These are phyloP conservation scores for Drosophila vallismaia DNA, from an alignment of 2,888 invertebrate species.

Conservation along the genomic window DNA sequence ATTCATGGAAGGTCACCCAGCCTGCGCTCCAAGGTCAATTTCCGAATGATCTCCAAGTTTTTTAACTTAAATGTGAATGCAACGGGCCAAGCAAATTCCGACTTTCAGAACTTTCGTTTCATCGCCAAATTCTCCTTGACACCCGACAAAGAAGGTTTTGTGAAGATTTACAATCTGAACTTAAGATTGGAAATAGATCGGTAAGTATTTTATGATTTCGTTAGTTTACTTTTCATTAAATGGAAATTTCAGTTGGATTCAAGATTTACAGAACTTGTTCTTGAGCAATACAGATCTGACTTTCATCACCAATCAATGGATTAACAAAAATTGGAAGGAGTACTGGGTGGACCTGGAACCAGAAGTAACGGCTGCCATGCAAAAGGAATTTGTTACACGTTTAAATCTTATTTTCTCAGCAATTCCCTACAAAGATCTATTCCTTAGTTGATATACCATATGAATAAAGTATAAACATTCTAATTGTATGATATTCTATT, in stretches of 20 bases:
- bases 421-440: slow-evolving; percentile 6
- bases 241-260: background rate
- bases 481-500: background rate
- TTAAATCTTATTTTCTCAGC: background rate
- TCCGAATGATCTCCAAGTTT: background rate
- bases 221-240: background rate
- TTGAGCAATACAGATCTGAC: slow-evolving; percentile 6
- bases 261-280: background rate
- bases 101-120: slow-evolving; percentile 14
- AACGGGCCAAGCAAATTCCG: background rate
- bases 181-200: slow-evolving; percentile 2
- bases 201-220: background rate
- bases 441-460: background rate
- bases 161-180: slow-evolving; percentile 1
- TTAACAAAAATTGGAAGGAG: slow-evolving; percentile 13
- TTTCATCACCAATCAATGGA: background rate
- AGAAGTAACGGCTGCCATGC: background rate
- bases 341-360: background rate
- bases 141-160: background rate
- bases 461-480: background rate
- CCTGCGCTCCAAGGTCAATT: background rate
- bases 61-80: background rate
- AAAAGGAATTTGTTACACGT: background rate
- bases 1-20: slow-evolving; percentile 11
- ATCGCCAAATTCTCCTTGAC: background rate